Evolutionary conservation across 2,888 invertebrate species (phyloP).

Genomic region (Epistrophe grossulariae): DNA sequence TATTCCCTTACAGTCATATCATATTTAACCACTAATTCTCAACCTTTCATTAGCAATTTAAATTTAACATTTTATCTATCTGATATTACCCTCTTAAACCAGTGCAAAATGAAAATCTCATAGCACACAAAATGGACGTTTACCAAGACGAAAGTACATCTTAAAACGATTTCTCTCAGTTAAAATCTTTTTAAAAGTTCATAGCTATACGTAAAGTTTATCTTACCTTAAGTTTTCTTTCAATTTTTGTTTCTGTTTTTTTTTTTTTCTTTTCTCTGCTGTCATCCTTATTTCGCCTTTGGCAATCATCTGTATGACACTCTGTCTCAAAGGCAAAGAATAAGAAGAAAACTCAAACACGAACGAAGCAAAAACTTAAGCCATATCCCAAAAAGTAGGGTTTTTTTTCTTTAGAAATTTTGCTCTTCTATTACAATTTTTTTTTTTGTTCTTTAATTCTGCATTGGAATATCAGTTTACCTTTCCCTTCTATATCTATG

Average conservation of each 20-base stretch:
- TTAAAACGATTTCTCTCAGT: constrained; percentile 69
- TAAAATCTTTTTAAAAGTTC: constrained; percentile 69
- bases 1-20: constrained; percentile 38
- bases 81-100: constrained; percentile 5
- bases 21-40: constrained; percentile 64
- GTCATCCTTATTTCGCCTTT: constrained; percentile 41
- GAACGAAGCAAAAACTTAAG: constrained; percentile 4
- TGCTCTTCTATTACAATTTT: constrained; percentile 14
- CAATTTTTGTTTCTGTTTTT: no score
- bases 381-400: constrained; percentile 11
- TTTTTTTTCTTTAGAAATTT: constrained; percentile 33
- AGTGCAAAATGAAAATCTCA: constrained; percentile 32
- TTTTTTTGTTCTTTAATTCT: background rate
- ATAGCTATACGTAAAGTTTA: constrained; percentile 55
- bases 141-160: constrained; percentile 59
- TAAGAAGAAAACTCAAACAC: constrained; percentile 12
- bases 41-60: constrained; percentile 72
- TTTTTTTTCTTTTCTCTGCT: background rate
- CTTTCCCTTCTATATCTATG: background rate
- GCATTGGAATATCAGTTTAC: constrained; percentile 67
- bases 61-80: constrained; percentile 34
- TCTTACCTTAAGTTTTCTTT: constrained; percentile 44
- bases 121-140: constrained; percentile 4
- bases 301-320: constrained; percentile 63
- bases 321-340: constrained; percentile 38